A percentile compares a stretch with the other conserved stretches of the same genome.
Conservation (phyloP, 2,113 vertebrate species). For the Salvator merianae region DNA sequence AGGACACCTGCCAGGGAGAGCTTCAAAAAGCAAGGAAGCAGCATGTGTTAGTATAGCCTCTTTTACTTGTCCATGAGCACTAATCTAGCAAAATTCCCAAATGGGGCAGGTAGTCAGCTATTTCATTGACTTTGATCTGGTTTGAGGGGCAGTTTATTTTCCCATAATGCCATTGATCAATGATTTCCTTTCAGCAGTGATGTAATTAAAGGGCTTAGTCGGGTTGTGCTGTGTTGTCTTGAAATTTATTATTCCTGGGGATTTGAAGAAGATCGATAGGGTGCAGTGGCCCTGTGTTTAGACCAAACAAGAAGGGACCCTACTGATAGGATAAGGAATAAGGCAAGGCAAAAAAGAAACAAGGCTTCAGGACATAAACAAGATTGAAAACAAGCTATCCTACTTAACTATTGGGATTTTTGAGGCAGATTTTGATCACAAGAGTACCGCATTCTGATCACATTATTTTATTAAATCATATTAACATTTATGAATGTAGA, state of each 20-base stretch:
- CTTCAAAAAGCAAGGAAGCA: constrained; percentile 67
- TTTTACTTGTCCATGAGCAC: constrained; percentile 66
- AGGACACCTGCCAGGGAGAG: constrained; percentile 75
- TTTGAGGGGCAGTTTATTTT: constrained; percentile 84
- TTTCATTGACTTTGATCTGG: constrained; percentile 86
- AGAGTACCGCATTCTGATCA: constrained; percentile 31
- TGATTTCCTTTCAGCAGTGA: constrained; percentile 90
- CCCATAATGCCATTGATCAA: constrained; percentile 89
- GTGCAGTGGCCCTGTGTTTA: constrained; percentile 70
- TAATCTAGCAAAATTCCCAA: constrained; percentile 75
- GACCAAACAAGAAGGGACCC: constrained; percentile 62
- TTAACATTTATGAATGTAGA: background rate
- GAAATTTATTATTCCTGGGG: constrained; percentile 82
- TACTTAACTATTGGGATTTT: constrained; percentile 50
- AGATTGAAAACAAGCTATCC: constrained; percentile 60
- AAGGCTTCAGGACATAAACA: constrained; percentile 66
- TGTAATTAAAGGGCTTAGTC: constrained; percentile 89
- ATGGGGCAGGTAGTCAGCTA: constrained; percentile 78
- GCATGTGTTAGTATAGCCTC: constrained; percentile 59
- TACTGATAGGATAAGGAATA: constrained; percentile 59
- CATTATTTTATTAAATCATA: background rate
- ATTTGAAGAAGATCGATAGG: constrained; percentile 84
- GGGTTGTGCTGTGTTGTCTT: constrained; percentile 74
- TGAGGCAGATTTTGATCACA: constrained; percentile 43
- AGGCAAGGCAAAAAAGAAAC: constrained; percentile 36